These are phyloP conservation scores for Calidris pugnax DNA, from an alignment of 2,113 vertebrate genomes.

Conservation along the genomic window DNA sequence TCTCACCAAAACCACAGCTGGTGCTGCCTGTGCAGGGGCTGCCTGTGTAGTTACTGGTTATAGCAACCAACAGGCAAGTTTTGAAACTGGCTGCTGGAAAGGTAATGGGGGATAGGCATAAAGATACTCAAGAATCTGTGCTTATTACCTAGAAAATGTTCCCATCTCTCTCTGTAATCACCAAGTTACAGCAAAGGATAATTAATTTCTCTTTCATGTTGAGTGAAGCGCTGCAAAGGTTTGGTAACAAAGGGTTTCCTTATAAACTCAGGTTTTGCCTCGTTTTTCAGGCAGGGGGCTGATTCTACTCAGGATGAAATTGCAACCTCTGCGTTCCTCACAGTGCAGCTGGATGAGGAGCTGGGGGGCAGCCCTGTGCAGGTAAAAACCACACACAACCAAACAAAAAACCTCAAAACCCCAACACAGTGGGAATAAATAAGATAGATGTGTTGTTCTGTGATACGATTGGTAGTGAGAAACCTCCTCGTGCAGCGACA, in stretches of 20 bases:
- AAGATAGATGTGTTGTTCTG: not conserved
- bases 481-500: rapidly evolving
- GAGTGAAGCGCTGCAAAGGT: not conserved
- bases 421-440: not conserved
- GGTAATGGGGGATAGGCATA: not conserved
- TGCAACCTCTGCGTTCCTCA: conserved; percentile 86
- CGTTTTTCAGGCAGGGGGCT: conserved; percentile 84
- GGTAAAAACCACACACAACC: conserved; percentile 68
- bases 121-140: not conserved
- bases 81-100: not conserved
- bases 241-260: not conserved
- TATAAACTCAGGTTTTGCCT: not conserved
- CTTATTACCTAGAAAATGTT: not conserved
- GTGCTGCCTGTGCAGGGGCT: not conserved
- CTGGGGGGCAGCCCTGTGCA: conserved; percentile 92
- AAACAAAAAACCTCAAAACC: too few relatives aligned
- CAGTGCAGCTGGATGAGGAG: conserved; percentile 89
- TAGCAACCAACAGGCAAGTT: not conserved
- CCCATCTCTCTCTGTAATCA: not conserved
- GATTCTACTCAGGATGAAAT: conserved; percentile 92
- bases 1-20: not conserved
- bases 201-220: not conserved
- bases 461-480: not conserved
- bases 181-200: not conserved
- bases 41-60: not conserved